Evolutionary conservation across 1,140 invertebrate genomes (phyloP).

Genomic region (Apis mellifera): Amel_HAv3.1 CM009933.2:6962501-6963000

Average conservation of each 20-base stretch:
- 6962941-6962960: background rate
- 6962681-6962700: slow-evolving; percentile 9
- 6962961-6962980: slow-evolving; percentile 70
- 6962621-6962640: slow-evolving; percentile 19
- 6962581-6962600: slow-evolving; percentile 1
- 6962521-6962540: slow-evolving; percentile 17
- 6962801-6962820: background rate
- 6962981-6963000: slow-evolving; percentile 76
- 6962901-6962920: background rate
- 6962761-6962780: slow-evolving; percentile 49
- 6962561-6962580: slow-evolving; percentile 46
- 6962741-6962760: background rate
- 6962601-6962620: too few species aligned
- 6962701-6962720: slow-evolving; percentile 6
- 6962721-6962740: background rate
- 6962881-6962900: background rate
- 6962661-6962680: background rate
- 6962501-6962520: background rate
- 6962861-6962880: background rate
- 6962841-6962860: slow-evolving; percentile 20
- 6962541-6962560: slow-evolving; percentile 39
- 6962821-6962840: slow-evolving; percentile 6
- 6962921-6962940: background rate
- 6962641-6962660: slow-evolving; percentile 38
- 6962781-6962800: background rate